These are phyloP conservation scores for Butastur rufipennis DNA, from an alignment of 2,113 vertebrate species.

Conservation along the genomic window DNA sequence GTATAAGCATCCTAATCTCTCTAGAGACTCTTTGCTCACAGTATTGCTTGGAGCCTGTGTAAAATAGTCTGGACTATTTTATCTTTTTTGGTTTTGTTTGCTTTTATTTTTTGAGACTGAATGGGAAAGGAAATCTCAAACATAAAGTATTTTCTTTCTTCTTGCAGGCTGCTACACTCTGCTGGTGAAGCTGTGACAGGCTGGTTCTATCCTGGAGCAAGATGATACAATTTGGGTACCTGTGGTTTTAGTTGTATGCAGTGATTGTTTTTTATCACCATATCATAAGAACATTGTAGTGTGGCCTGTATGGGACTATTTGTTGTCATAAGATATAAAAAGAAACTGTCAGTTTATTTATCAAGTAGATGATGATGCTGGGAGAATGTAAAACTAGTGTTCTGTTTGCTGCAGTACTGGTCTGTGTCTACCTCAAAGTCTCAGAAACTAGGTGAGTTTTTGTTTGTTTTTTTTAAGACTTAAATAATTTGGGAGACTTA, in stretches of 20 bases:
- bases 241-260: neutral
- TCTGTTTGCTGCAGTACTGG: neutral
- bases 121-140: neutral
- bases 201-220: neutral
- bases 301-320: neutral
- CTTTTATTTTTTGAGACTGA: neutral
- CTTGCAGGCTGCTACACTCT: neutral
- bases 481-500: neutral
- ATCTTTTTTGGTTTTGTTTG: neutral
- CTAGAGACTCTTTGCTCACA: neutral
- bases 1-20: neutral
- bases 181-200: neutral
- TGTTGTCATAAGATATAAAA: neutral
- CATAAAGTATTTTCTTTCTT: neutral
- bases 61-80: neutral
- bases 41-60: neutral
- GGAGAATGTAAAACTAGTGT: neutral
- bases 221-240: neutral
- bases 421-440: neutral
- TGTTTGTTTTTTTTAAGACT: neutral
- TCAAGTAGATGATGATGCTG: neutral
- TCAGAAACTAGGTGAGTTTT: neutral
- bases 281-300: neutral
- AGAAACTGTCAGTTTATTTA: neutral
- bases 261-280: neutral